Evolutionary conservation across 2,797 vertebrate species (phyloP), one percentile per base, ranked within the genome.

Genomic region (Molossus molossus): DNA sequence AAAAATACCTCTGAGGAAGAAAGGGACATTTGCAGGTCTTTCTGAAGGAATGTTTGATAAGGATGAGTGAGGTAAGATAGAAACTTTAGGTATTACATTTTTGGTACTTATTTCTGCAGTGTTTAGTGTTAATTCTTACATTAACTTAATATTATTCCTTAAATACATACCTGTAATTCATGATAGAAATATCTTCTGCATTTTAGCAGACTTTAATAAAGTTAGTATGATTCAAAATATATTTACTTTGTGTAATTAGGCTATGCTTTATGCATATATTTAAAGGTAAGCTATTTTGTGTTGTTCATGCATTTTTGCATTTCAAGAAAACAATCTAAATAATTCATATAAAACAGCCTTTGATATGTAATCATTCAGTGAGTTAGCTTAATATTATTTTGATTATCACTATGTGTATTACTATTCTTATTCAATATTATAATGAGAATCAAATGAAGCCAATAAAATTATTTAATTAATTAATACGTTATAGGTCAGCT

Each of bases 1-100:
- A 95, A 50, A 81, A 62, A 45, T 3, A 97, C 98, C 98, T 96
- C 88, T 94, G 64, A 84, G 50, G 55, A 88, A 76, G 45, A 94
- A 62, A 81, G 20, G 10, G 85, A 5, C 27, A 73, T 76, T 69
- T 83, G 84, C 81, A 79, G 8, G 11, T 79, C 13, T 93, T 76
- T 72, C 23, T 70, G 37, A 6, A 73, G 76, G 40, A 55, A 83
- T 48, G 87, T 90, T 96, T 86, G 21, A 23, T 55, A 75, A 87
- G 84, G 5, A n/a, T 85, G 25, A 53, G 3, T 85, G 27, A 53
- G 4, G 12, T 80, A 53, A 89, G 77, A 65, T 2, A 92, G 45
- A 97, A 98, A 83, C 25, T 82, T 27, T 6, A 25, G 23, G 92
- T 48, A 85, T 93, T 96, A 91, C 17, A 64, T 82, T 95, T 94